Evolutionary conservation across 2,797 vertebrate genomes (phyloP).

Genomic region (Phoxinus dragarum): DNA sequence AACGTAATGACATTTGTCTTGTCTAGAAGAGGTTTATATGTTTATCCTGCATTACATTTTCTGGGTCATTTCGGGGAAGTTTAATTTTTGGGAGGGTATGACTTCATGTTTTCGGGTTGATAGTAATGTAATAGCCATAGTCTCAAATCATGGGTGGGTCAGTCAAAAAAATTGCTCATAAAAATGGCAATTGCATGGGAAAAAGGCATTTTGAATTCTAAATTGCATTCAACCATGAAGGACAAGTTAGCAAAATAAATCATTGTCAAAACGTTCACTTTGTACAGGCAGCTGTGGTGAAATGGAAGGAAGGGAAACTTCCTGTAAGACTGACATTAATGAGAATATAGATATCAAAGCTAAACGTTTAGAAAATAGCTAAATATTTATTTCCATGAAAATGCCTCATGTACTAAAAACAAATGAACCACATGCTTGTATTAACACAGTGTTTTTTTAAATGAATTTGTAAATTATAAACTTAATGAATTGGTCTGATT

Average conservation of each 20-base stretch:
- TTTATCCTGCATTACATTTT: not conserved
- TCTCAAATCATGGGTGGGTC: constrained; percentile 50
- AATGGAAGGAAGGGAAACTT: not conserved
- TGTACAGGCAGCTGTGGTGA: not conserved
- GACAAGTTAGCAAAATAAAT: constrained; percentile 23
- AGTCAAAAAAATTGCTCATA: constrained; percentile 43
- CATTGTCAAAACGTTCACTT: constrained; percentile 3
- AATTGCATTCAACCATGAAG: constrained; percentile 22
- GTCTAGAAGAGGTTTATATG: not conserved
- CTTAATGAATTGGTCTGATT: not conserved
- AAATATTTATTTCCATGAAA: constrained; percentile 27
- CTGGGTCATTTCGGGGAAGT: not conserved
- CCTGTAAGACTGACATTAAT: constrained; percentile 8
- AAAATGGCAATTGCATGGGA: constrained; percentile 39
- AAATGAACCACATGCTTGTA: not conserved
- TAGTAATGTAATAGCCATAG: constrained; percentile 51
- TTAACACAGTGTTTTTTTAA: not conserved
- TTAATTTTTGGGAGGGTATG: constrained; percentile 36
- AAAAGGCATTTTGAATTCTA: constrained; percentile 22
- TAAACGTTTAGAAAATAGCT: not conserved
- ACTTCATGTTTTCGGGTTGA: constrained; percentile 39
- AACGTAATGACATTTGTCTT: not conserved
- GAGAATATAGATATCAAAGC: constrained; percentile 15
- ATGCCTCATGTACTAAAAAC: not conserved
- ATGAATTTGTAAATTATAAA: not conserved